Base-by-base conservation (phyloP, 1,140 invertebrate genomes). In the Drosophila burlai region DNA sequence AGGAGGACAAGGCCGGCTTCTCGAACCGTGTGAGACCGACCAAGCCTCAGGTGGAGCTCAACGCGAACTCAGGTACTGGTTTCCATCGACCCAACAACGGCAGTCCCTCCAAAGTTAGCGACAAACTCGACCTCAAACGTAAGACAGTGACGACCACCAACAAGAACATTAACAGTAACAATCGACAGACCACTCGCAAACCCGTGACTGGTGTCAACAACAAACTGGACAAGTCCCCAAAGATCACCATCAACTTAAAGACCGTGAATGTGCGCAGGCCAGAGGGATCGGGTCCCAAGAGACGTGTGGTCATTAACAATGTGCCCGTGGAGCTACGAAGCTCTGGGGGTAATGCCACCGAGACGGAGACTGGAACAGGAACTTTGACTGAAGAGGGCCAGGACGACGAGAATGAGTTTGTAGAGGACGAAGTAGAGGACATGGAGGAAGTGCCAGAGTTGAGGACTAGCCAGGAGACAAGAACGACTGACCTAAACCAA, bases 71-170 rank as follows among this genome's bases (percentile, higher is more conserved):
- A 4, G 74, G 52, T 0, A 76, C 49, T 11, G 90, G 90, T 4
- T 78, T 92, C 16, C 82, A 81, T 4, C 63, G 86, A 42, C 81
- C 81, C 24, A 18, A 10, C 2, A 86, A 31, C 4, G 52, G 31
- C 2, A 83, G 80, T 40, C 38, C 65, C 2, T 72, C 55, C 11
- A 89, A 78, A 68, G 69, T 93, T 36, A 91, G 76, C 60, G 92
- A 93, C 82, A 93, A 93, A 83, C 82, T 93, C 1, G 92, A 93
- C 66, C 43, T 93, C 0, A 86, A 81, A 76, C 85, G 86, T 16
- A 89, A 90, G 67, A 85, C 78, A 1, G 40, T 29, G 52, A 81
- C 84, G 10, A 76, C 45, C 3, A 81, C 55, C 49, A 79, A 76
- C 18, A 76, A 49, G 40, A 87, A 78, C 64, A 81, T 71, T 69